Evolutionary conservation across 1,140 invertebrate species (phyloP).

Genomic region (silkworm (Bombyx mori)): ASM3026992v2 NC_085109.1:8131001-8131500

Average conservation of each 20-base stretch:
- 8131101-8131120: constrained; percentile 86
- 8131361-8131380: constrained; percentile 7
- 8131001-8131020: constrained; percentile 85
- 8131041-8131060: constrained; percentile 80
- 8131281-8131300: constrained; percentile 46
- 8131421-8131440: neutral
- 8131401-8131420: neutral
- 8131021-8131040: constrained; percentile 86
- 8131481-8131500: no score
- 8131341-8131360: neutral
- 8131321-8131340: constrained; percentile 4
- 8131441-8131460: no score
- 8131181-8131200: constrained; percentile 72
- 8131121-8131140: constrained; percentile 82
- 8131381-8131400: neutral
- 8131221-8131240: constrained; percentile 56
- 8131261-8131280: constrained; percentile 51
- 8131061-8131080: constrained; percentile 87
- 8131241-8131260: constrained; percentile 41
- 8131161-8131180: constrained; percentile 86
- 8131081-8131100: constrained; percentile 78
- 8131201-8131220: constrained; percentile 72
- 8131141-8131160: constrained; percentile 81
- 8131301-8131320: constrained; percentile 61
- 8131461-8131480: no score